Evolutionary conservation across 2,797 vertebrate species (phyloP), one percentile per base, ranked within the genome.

Genomic region (Hemibagrus guttatus): DNA sequence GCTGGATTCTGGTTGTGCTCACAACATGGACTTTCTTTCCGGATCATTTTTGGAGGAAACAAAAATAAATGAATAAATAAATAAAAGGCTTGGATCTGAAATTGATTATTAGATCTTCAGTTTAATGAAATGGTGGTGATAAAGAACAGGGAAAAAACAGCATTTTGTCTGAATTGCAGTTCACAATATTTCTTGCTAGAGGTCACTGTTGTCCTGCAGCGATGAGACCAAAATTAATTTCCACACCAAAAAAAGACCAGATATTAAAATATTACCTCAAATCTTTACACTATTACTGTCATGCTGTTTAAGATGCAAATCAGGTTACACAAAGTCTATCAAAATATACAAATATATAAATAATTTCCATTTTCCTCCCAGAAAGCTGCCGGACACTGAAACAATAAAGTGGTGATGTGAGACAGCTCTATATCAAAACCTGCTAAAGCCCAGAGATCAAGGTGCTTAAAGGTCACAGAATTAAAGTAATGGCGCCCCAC

Each of bases 181-280:
- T 87, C 72, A 49, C 46, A 61, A 9, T 71, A 39, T 75, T 69
- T 17, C 39, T 19, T 59, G 58, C 78, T 83, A 79, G 17, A 78
- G 52, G 87, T 61, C 85, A 80, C 13, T 89, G 78, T 85, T 85
- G 28, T 86, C 13, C 12, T 72, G 31, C 23, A 81, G 19, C 12
- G 49, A 39, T 0, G 19, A 3, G 52, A 78, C 17, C 3, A 58
- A 39, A n/a, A 75, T 74, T 11, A 49, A 26, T 28, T 54, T n/a
- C 14, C 14, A 54, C 3, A 52, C 6, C 21, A 58, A 7, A 66
- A 35, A 35, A 83, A 61, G n/a, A 3, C 7, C n/a, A 54, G 6
- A n/a, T 26, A 11, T 4, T 31, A 28, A 81, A n/a, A 49, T 19
- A 69, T 13, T 1, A 83, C n/a, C 26, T 42, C 56, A 81, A 19